A percentile compares a stretch with the other conserved stretches of the same genome.
Evolutionary conservation across 2,113 vertebrate genomes (phyloP).

Genomic region (Pangasianodon gigas): DNA sequence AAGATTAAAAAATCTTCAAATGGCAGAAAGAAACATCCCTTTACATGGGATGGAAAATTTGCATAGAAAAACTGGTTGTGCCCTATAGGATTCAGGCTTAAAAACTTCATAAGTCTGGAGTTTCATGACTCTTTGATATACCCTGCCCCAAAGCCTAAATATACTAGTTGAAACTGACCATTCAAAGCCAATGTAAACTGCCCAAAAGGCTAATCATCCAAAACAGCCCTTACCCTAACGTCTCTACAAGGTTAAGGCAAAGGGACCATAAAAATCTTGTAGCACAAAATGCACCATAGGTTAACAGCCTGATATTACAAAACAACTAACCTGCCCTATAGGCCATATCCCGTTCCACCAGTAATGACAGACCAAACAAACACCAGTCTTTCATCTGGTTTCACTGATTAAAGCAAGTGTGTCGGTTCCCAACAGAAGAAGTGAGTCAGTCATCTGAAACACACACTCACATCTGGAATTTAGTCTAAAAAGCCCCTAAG

Average conservation of each 20-base stretch:
- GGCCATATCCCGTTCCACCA: background rate
- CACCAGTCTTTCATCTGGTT: background rate
- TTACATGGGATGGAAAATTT: background rate
- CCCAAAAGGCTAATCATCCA: background rate
- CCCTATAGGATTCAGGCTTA: background rate
- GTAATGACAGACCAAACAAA: background rate
- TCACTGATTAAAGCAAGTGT: background rate
- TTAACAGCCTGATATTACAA: background rate
- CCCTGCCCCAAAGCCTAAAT: background rate
- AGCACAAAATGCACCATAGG: background rate
- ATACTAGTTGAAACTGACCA: too few species aligned
- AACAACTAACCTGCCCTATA: background rate
- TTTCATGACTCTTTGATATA: background rate
- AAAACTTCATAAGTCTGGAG: background rate
- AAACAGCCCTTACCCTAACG: background rate
- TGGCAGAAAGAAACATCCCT: background rate
- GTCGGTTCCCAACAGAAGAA: background rate
- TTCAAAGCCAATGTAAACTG: background rate
- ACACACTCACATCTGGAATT: slow-evolving; percentile 6
- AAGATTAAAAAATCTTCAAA: background rate
- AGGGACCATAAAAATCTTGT: background rate
- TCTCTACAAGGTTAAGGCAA: background rate
- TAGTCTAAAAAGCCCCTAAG: background rate
- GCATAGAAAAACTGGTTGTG: background rate
- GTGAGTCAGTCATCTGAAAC: background rate